Conservation (phyloP, 2,797 vertebrate genomes). For the Erpetoichthys calabaricus region DNA sequence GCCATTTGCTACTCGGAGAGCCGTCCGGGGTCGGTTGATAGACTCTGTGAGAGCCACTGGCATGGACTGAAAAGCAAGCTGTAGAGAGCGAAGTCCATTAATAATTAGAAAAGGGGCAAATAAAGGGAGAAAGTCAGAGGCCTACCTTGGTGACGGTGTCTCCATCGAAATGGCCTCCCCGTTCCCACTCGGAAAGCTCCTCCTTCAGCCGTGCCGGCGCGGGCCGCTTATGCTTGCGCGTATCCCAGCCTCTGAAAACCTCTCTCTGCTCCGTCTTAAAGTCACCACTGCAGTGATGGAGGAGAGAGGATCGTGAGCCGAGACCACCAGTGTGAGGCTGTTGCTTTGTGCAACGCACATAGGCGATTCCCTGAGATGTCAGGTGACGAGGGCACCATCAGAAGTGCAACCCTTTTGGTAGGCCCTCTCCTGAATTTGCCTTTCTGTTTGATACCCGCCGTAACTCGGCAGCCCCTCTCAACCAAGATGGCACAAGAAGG, state of each 20-base stretch:
- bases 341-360: no score
- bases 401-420: no score
- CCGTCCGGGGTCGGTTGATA: constrained; percentile 5
- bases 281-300: constrained; percentile 35
- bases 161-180: constrained; percentile 12
- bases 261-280: constrained; percentile 45
- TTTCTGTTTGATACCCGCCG: no score
- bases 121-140: no score
- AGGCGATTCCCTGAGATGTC: not conserved
- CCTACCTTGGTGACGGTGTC: constrained; percentile 23
- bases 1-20: constrained; percentile 9
- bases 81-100: not conserved
- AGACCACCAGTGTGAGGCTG: not conserved
- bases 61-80: constrained; percentile 17
- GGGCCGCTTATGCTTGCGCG: constrained; percentile 12
- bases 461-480: no score
- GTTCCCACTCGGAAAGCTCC: constrained; percentile 8
- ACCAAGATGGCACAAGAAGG: no score
- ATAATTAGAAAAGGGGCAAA: no score
- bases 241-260: constrained; percentile 38
- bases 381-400: no score
- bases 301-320: not conserved
- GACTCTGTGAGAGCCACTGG: constrained; percentile 7
- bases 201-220: constrained; percentile 9
- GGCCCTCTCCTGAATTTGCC: no score